These are phyloP conservation scores for Pantherophis guttatus DNA, from an alignment of 2,113 vertebrate species.

Conservation along the genomic window DNA sequence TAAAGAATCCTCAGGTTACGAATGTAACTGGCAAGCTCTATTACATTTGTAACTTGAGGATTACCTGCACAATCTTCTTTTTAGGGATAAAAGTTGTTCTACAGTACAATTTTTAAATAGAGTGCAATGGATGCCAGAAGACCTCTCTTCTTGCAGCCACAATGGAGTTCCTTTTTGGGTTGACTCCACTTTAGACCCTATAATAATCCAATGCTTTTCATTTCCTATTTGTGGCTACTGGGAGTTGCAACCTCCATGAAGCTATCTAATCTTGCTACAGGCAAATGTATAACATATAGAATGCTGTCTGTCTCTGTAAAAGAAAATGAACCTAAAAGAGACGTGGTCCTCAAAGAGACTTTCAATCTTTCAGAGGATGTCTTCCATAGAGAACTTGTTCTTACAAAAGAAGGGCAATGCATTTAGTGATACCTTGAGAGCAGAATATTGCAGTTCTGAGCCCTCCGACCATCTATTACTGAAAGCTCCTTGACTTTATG, in stretches of 20 bases:
- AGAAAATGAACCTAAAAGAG: not conserved
- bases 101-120: not conserved
- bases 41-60: too few relatives aligned
- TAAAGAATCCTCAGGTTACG: too few relatives aligned
- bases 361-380: not conserved
- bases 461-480: slow-evolving; percentile 93
- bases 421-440: slow-evolving; percentile 83
- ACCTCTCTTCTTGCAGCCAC: not conserved
- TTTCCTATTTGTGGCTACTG: not conserved
- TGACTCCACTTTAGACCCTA: not conserved
- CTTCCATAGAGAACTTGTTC: not conserved
- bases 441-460: slow-evolving; percentile 98
- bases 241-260: not conserved
- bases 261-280: not conserved
- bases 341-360: not conserved
- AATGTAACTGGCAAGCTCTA: too few relatives aligned
- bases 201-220: not conserved
- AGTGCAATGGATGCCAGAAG: not conserved
- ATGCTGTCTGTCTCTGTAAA: not conserved
- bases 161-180: not conserved
- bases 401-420: not conserved
- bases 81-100: not conserved
- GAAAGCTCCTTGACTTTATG: slow-evolving; percentile 96
- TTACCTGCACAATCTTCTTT: not conserved
- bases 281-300: not conserved